phyloP scores from a whole-genome alignment of 2,113 vertebrate species.

The Lamprologus speciosus region DNA sequence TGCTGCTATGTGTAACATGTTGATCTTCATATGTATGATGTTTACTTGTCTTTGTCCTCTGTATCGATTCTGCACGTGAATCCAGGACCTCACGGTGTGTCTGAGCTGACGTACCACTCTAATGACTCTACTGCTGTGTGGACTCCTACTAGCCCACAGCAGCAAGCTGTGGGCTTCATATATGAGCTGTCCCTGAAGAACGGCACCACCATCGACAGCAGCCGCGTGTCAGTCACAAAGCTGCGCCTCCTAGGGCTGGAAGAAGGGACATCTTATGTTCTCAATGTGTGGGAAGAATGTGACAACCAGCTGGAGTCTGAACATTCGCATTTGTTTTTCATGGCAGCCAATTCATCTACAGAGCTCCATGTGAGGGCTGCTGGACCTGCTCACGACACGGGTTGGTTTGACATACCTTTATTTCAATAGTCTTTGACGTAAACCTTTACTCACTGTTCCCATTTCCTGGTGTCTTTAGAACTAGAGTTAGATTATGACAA shows the following conservation, averaged over 20 bases:
- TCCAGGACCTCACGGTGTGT: constrained; percentile 44
- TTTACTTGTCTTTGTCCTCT: not conserved
- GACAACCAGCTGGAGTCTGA: not conserved
- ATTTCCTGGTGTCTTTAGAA: not conserved
- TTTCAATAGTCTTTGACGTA: not conserved
- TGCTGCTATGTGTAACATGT: not conserved
- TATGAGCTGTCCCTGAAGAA: constrained; percentile 42
- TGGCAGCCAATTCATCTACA: not conserved
- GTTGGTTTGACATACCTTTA: not conserved
- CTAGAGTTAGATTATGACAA: not conserved
- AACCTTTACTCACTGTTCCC: not conserved
- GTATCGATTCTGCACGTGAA: not conserved
- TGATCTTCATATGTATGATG: not conserved
- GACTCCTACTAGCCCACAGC: not conserved
- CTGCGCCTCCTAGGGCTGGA: constrained; percentile 20
- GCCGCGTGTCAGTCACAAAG: not conserved
- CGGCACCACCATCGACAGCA: not conserved
- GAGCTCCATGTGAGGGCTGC: not conserved
- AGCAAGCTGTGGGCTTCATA: not conserved
- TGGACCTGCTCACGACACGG: not conserved
- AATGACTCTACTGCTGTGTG: constrained; percentile 41
- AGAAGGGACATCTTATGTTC: constrained; percentile 23
- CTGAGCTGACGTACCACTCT: constrained; percentile 34
- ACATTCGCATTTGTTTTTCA: not conserved
- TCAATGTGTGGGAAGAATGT: constrained; percentile 60